Evolutionary conservation across 2,888 invertebrate genomes (phyloP).

Genomic region (Timema podura): DNA sequence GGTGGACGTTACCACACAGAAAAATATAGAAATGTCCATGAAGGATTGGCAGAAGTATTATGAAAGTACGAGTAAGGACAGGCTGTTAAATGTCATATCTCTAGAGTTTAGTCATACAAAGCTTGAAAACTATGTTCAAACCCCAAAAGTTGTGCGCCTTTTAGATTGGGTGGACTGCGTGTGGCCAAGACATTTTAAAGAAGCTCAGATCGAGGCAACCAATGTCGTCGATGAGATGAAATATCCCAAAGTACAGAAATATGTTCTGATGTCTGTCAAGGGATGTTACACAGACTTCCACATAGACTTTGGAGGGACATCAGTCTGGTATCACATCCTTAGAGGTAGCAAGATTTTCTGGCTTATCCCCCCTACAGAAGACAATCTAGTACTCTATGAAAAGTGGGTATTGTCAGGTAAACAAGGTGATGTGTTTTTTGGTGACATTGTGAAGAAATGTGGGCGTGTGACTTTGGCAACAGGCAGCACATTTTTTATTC

Average conservation of each 20-base stretch:
- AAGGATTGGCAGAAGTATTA: conserved; percentile 56
- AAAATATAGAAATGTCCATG: conserved; percentile 54
- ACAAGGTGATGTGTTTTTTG: conserved; percentile 52
- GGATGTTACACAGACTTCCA: conserved; percentile 12
- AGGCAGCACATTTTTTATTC: conserved; percentile 57
- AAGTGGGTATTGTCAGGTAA: conserved; percentile 53
- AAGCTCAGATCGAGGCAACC: conserved; percentile 89
- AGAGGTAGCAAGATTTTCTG: conserved; percentile 41
- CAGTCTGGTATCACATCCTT: conserved; percentile 45
- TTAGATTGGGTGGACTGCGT: conserved; percentile 98
- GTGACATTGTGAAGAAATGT: conserved; percentile 51
- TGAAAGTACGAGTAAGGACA: conserved; percentile 42
- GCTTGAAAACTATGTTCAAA: conserved; percentile 51
- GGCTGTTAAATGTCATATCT: conserved; percentile 53
- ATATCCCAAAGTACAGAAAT: conserved; percentile 75
- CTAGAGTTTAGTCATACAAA: conserved; percentile 55
- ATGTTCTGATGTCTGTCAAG: conserved; percentile 14
- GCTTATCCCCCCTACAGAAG: conserved; percentile 56
- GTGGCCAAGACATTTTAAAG: conserved; percentile 93
- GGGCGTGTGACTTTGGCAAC: conserved; percentile 47
- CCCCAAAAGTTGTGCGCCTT: conserved; percentile 58
- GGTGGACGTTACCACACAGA: conserved; percentile 56
- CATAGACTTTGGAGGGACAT: conserved; percentile 13
- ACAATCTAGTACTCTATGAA: conserved; percentile 51
- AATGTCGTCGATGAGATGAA: conserved; percentile 94